Evolutionary conservation across 1,140 invertebrate genomes (phyloP).

Genomic region (Argopecten irradians): DNA sequence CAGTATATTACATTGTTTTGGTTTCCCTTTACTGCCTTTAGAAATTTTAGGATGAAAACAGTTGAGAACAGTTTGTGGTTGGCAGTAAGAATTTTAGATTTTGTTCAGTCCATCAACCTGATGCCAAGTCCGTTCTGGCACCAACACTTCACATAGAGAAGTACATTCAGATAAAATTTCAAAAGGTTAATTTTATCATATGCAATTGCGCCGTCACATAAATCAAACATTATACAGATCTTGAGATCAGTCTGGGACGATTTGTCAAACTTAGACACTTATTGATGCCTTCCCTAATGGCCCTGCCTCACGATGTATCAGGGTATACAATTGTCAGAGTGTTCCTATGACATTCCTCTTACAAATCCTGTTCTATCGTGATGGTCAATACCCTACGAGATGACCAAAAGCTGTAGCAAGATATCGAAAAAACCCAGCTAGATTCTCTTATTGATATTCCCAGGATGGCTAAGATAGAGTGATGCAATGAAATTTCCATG

Average conservation of each 20-base stretch:
- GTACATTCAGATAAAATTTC: background rate
- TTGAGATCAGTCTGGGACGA: background rate
- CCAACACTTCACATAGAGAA: background rate
- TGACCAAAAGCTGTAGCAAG: conserved; percentile 3
- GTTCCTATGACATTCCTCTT: background rate
- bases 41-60: background rate
- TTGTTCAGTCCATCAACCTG: too few species aligned
- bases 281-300: background rate
- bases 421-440: background rate
- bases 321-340: background rate
- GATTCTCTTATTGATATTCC: background rate
- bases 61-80: background rate
- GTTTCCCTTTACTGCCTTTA: background rate
- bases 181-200: conserved; percentile 16
- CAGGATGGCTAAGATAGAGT: background rate
- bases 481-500: too few species aligned
- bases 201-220: background rate
- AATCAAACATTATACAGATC: background rate
- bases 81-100: background rate
- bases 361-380: background rate
- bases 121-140: too few species aligned
- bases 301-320: background rate
- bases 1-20: too few species aligned
- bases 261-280: background rate
- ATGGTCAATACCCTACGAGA: background rate